Evolutionary conservation across 2,113 vertebrate genomes (phyloP).

Genomic region (Nipponia nippon): DNA sequence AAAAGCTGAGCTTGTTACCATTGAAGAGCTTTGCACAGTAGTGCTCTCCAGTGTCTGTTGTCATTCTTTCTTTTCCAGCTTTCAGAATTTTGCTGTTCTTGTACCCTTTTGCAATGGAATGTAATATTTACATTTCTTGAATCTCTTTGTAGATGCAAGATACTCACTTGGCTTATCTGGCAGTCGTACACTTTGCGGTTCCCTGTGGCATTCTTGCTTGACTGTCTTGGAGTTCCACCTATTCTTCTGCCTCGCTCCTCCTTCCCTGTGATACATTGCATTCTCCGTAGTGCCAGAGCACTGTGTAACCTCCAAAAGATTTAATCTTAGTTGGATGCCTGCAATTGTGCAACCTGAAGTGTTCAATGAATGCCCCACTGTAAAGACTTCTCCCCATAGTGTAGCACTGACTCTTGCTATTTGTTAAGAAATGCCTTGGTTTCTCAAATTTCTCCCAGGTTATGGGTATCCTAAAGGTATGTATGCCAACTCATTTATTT

Average conservation of each 20-base stretch:
- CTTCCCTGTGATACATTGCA: background rate
- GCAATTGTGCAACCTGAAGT: background rate
- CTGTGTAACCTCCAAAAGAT: background rate
- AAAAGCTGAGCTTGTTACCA: background rate
- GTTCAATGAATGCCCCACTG: background rate
- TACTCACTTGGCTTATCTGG: background rate
- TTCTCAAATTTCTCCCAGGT: background rate
- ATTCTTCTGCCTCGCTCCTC: background rate
- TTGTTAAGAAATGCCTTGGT: background rate
- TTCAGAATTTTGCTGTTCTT: background rate
- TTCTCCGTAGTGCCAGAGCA: background rate
- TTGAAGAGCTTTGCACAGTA: background rate
- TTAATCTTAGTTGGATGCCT: background rate
- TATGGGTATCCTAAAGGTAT: background rate
- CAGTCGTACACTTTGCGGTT: rapidly evolving
- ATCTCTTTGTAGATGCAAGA: background rate
- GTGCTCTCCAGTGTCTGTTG: background rate
- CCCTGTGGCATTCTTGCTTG: background rate
- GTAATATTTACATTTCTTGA: background rate
- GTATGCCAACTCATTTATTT: background rate
- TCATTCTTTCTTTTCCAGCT: background rate
- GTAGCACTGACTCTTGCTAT: background rate
- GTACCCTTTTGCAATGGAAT: background rate
- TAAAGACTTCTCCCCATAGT: background rate
- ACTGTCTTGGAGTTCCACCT: background rate